Evolutionary conservation across 2,113 vertebrate species (phyloP).

Genomic region (Leptobrachium ailaonicum): DNA sequence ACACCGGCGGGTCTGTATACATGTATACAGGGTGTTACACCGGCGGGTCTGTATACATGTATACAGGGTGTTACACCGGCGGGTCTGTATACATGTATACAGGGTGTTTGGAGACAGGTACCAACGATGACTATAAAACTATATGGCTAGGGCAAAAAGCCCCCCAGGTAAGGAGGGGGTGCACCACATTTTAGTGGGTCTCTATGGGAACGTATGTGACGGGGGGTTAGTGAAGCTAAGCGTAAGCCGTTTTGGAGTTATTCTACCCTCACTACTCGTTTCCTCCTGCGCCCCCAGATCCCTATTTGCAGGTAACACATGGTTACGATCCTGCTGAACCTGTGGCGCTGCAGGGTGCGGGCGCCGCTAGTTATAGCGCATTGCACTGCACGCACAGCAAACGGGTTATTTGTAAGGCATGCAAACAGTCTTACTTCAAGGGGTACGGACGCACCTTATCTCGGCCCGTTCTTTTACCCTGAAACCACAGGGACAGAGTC

Average conservation of each 20-base stretch:
- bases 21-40: too few relatives aligned
- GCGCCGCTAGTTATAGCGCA: not conserved
- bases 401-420: constrained; percentile 56
- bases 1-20: too few relatives aligned
- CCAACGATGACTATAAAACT: too few relatives aligned
- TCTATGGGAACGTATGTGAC: too few relatives aligned
- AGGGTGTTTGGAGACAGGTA: too few relatives aligned
- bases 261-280: not conserved
- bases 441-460: constrained; percentile 68
- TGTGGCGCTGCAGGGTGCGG: not conserved
- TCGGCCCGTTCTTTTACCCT: constrained; percentile 64
- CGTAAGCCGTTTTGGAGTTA: not conserved
- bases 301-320: not conserved
- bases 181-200: too few relatives aligned
- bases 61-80: too few relatives aligned
- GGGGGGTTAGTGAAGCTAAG: not conserved
- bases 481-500: constrained; percentile 53
- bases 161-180: too few relatives aligned
- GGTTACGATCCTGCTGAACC: not conserved
- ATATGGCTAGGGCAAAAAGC: too few relatives aligned
- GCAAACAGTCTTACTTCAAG: constrained; percentile 68
- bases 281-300: not conserved
- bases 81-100: too few relatives aligned
- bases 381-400: not conserved
- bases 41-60: too few relatives aligned